Conservation (phyloP, 1,140 invertebrate genomes). For the Stratiolaelaps scimitus region DNA sequence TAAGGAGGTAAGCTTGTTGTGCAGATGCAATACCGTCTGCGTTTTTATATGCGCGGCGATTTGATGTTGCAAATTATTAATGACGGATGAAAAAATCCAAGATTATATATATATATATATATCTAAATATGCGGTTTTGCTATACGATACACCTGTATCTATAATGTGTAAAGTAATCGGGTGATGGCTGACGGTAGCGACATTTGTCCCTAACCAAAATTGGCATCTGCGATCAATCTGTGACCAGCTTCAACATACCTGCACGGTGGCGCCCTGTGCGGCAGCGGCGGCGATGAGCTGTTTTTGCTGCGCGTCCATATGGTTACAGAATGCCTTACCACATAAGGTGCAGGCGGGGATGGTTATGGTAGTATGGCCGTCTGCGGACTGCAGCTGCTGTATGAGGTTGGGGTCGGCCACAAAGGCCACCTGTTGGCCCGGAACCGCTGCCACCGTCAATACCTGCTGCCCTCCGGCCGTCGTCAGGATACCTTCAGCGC, state of each 20-base stretch:
- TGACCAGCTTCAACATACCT: not conserved
- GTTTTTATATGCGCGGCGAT: no score
- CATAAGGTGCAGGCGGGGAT: slow-evolving; percentile 26
- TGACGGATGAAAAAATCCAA: not conserved
- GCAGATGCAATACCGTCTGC: not conserved
- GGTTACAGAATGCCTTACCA: slow-evolving; percentile 28
- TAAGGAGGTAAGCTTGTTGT: no score
- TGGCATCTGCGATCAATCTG: no score
- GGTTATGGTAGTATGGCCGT: slow-evolving; percentile 28
- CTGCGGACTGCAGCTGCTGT: slow-evolving; percentile 28
- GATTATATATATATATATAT: no score
- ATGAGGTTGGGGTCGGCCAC: slow-evolving; percentile 26
- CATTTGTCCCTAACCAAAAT: no score
- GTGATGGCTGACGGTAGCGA: no score
- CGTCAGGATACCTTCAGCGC: slow-evolving; percentile 20
- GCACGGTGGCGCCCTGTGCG: slow-evolving; percentile 25
- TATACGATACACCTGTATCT: no score
- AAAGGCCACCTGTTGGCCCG: slow-evolving; percentile 20
- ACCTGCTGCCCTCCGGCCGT: slow-evolving; percentile 27
- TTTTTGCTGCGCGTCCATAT: slow-evolving; percentile 29
- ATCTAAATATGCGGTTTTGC: no score
- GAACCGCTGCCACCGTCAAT: slow-evolving; percentile 25
- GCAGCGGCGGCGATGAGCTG: slow-evolving; percentile 19
- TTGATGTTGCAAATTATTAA: no score
- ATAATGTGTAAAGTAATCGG: no score